Percentiles rank a stretch among this genome's conserved stretches.
These are phyloP conservation scores for Andrena haemorrhoa DNA, from an alignment of 2,888 invertebrate species.

Conservation along the genomic window DNA sequence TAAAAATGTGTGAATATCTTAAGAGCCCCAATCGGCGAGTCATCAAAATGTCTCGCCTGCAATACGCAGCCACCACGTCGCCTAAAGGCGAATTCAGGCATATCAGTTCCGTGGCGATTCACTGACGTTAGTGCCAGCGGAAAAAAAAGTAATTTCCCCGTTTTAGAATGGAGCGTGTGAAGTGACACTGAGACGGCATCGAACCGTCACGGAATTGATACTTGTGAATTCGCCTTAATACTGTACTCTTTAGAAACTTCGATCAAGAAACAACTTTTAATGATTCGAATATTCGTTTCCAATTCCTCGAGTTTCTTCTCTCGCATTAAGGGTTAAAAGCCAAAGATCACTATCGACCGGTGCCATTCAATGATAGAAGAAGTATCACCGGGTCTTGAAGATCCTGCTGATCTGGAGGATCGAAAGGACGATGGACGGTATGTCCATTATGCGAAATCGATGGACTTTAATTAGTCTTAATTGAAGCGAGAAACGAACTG, in stretches of 20 bases:
- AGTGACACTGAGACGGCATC: no score
- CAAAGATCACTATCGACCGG: conserved; percentile 21
- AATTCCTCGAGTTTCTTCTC: not conserved
- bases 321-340: conserved; percentile 5
- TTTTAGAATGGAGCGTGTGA: no score
- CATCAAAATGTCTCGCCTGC: no score
- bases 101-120: no score
- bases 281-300: not conserved
- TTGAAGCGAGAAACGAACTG: conserved; percentile 51
- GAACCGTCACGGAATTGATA: no score
- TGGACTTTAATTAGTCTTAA: conserved; percentile 49
- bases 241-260: not conserved
- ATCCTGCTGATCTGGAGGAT: conserved; percentile 5
- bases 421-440: not conserved
- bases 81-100: no score
- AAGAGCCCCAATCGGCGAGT: no score
- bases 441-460: conserved; percentile 30
- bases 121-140: no score
- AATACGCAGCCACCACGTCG: no score
- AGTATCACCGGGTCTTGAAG: not conserved
- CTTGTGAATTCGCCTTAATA: no score
- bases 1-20: no score
- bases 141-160: no score
- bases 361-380: conserved; percentile 5
- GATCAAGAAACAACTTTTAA: not conserved